Evolutionary conservation across 2,113 vertebrate species (phyloP).

Genomic region (Pionites leucogaster): DNA sequence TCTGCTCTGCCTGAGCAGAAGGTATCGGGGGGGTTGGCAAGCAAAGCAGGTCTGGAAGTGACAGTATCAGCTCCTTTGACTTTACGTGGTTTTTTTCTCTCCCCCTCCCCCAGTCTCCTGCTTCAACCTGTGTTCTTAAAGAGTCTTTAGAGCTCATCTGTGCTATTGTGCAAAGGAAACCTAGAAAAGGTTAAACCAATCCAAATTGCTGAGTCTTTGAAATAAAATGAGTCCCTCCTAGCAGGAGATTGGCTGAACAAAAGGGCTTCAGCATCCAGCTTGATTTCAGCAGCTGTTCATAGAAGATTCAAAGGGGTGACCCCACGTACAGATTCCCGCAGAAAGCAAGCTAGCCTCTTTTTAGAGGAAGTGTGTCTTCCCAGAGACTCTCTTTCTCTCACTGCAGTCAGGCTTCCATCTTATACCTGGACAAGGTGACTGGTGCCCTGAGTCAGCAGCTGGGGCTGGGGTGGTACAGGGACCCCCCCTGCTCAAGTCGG

Average conservation of each 20-base stretch:
- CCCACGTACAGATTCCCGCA: background rate
- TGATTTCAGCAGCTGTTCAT: slow-evolving; percentile 35
- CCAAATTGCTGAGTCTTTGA: slow-evolving; percentile 47
- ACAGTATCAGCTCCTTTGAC: background rate
- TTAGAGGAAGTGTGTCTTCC: background rate
- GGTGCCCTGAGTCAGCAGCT: background rate
- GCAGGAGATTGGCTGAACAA: slow-evolving; percentile 15
- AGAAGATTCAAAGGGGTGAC: background rate
- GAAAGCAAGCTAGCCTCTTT: background rate
- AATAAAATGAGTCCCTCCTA: slow-evolving; percentile 34
- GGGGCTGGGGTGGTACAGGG: fast-evolving
- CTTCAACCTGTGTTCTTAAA: slow-evolving; percentile 7
- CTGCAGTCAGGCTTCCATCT: background rate
- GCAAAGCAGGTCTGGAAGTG: slow-evolving; percentile 7
- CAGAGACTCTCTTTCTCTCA: background rate
- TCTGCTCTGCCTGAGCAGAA: background rate
- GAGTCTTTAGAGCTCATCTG: slow-evolving; percentile 41
- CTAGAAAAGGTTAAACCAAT: slow-evolving; percentile 56
- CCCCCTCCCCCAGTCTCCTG: background rate
- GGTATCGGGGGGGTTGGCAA: background rate
- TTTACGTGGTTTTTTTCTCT: background rate
- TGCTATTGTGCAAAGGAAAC: slow-evolving; percentile 35
- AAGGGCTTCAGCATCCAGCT: slow-evolving; percentile 8
- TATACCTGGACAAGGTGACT: background rate
- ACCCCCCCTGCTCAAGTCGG: background rate